Base-by-base conservation (phyloP, 2,113 vertebrate species). In the Cololabis saira region DNA sequence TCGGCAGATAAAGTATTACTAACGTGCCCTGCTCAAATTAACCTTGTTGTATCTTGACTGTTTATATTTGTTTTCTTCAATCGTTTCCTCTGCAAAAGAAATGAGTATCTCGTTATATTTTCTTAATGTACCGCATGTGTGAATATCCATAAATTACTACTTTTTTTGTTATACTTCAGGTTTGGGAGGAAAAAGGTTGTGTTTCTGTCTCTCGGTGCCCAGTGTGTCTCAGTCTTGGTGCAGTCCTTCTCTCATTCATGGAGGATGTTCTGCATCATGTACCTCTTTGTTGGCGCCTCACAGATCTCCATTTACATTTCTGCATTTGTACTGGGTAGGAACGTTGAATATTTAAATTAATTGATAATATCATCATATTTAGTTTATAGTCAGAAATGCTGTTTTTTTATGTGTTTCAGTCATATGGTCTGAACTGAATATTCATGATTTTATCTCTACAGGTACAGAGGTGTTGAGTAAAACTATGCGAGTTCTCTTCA, bases 221-320 rank as follows among this genome's bases (percentile, higher is more conserved):
- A 98, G 89, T 93, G 94, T 2, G 76, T 92, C 67, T 92, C 95
- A 51, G 94, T 96, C 76, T 90, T 97, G 66, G 12, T 95, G 1
- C 97, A 98, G 91, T 81, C 96, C 59, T 97, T 98, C 90, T 95
- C 95, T 10, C 90, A 81, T 17, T 97, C 91, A 48, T 98, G 94
- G 90, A 93, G 92, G 84, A 94, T 96, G 93, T 98, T 96, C 77
- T 91, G 96, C 0, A 51, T 96, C 72, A 87, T 96, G 57, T 97
- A 96, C 80, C 53, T 96, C 67, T 91, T 98, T 44, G 93, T 98
- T 12, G 97, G 97, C 76, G 93, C 96, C 89, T 95, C 95, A 44
- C 96, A 98, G 88, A 95, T 98, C 43, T 97, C 97, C 37, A 89
- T 98, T 85, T 98, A 97, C 24, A 95, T 98, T 70, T 94, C 96